Conservation (phyloP, 2,888 invertebrate genomes). For the Lasioglossum morio region DNA sequence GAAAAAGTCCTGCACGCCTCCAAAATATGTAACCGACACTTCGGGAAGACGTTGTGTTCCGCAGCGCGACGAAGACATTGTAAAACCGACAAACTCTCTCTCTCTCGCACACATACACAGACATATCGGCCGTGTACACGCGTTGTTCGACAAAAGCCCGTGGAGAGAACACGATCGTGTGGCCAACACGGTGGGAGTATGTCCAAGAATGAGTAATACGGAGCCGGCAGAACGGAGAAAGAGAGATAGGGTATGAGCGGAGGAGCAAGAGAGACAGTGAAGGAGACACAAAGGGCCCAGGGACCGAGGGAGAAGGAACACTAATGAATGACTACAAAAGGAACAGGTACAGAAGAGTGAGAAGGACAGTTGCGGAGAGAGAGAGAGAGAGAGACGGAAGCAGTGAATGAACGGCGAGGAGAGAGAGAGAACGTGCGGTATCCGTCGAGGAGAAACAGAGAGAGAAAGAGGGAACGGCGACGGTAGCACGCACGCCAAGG, state of each 20-base stretch:
- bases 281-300: conserved; percentile 41
- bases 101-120: too few relatives aligned
- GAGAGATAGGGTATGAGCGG: not conserved
- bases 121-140: not conserved
- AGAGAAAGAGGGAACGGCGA: conserved; percentile 18
- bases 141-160: conserved; percentile 37
- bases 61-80: not conserved
- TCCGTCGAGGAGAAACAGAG: conserved; percentile 30
- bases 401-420: conserved; percentile 54
- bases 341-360: conserved; percentile 59
- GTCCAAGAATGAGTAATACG: conserved; percentile 62
- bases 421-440: not conserved
- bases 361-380: conserved; percentile 11
- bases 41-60: conserved; percentile 31
- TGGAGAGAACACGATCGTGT: conserved; percentile 14
- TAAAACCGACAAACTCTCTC: not conserved
- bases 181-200: conserved; percentile 41
- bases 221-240: not conserved
- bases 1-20: conserved; percentile 33
- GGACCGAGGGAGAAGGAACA: conserved; percentile 41
- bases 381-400: conserved; percentile 40
- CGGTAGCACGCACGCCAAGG: conserved; percentile 61
- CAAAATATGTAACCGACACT: conserved; percentile 55
- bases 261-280: conserved; percentile 28
- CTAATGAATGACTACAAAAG: conserved; percentile 74